Evolutionary conservation across 2,113 vertebrate genomes (phyloP).

Genomic region (Enhydra lutris): DNA sequence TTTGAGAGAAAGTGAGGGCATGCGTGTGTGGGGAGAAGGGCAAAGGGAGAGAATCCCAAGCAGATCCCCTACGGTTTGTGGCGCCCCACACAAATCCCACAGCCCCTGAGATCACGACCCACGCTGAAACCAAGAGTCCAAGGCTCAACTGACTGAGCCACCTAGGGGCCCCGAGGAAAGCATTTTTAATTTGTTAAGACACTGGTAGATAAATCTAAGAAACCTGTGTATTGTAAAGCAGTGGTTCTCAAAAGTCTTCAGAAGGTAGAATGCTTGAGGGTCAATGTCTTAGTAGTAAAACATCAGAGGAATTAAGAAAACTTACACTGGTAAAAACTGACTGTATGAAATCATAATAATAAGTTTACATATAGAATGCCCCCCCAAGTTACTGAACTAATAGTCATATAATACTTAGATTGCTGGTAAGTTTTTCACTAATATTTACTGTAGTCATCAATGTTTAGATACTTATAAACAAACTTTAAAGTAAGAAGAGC

Average conservation of each 20-base stretch:
- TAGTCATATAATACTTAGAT: background rate
- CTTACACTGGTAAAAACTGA: background rate
- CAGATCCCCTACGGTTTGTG: background rate
- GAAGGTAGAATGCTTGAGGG: background rate
- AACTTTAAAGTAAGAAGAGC: slow-evolving; percentile 1
- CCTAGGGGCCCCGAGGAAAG: background rate
- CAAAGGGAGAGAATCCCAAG: background rate
- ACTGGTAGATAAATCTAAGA: background rate
- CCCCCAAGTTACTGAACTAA: background rate
- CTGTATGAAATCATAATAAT: background rate
- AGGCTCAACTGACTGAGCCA: background rate
- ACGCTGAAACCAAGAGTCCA: background rate
- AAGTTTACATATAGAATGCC: background rate
- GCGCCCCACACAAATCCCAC: background rate
- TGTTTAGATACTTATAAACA: background rate
- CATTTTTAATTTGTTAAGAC: slow-evolving; percentile 31
- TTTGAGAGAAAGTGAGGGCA: too few relatives aligned
- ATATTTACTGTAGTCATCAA: background rate
- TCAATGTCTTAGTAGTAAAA: background rate
- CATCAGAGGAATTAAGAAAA: slow-evolving; percentile 5
- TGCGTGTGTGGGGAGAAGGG: too few relatives aligned
- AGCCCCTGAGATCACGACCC: background rate
- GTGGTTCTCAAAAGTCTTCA: background rate
- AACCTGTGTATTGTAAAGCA: background rate
- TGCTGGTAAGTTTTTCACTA: slow-evolving; percentile 26